Conservation (phyloP, 2,888 invertebrate genomes). For the Mechanitis mazaeus region DNA sequence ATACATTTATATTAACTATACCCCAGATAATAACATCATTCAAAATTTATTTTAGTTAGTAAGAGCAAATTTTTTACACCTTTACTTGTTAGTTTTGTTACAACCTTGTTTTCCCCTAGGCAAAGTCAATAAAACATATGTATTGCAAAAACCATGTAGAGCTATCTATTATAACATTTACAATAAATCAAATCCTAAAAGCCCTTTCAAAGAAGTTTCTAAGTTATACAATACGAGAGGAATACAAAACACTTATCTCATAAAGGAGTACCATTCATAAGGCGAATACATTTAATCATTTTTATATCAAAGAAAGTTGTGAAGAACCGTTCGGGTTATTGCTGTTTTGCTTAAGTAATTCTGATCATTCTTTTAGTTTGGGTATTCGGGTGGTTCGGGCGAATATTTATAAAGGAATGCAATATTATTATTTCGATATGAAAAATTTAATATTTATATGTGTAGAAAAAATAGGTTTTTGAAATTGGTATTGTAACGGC, state of each 20-base stretch:
- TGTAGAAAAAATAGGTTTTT: no score
- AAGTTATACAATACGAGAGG: constrained; percentile 16
- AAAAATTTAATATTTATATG: no score
- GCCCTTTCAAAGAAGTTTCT: constrained; percentile 16
- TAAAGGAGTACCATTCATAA: constrained; percentile 12
- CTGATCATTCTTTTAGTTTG: background rate
- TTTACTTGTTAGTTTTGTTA: no score
- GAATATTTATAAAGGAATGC: no score
- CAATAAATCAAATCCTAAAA: constrained; percentile 27
- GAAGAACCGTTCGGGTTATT: background rate
- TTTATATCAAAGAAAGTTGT: constrained; percentile 2
- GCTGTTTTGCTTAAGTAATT: background rate
- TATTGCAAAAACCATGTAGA: constrained; percentile 15
- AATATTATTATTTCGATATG: no score
- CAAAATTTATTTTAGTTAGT: no score
- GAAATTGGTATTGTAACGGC: no score
- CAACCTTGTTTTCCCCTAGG: no score
- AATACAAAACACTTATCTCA: constrained; percentile 22
- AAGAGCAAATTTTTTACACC: no score
- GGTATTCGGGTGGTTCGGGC: no score
- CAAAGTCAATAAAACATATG: constrained; percentile 11
- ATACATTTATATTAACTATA: no score
- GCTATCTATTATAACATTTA: constrained; percentile 20
- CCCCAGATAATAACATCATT: no score
- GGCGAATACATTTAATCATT: constrained; percentile 4